Evolutionary conservation across 2,888 invertebrate species (phyloP), one percentile per base, ranked within the genome.

Genomic region (Sympetrum striolatum): DNA sequence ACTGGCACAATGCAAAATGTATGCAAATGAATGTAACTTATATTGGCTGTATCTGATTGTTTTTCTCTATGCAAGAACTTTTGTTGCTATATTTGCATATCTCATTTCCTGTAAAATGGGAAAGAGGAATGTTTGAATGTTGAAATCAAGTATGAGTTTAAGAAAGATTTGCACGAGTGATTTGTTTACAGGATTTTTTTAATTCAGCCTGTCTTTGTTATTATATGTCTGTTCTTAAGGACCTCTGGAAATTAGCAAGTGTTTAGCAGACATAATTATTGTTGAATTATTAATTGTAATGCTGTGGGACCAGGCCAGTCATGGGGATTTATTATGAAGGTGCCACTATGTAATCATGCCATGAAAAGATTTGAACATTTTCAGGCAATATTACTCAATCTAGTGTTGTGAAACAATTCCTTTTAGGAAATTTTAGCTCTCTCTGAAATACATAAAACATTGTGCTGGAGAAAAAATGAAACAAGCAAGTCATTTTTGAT

Each of bases 261-360:
- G 86, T 86, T 86, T 86, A 86, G 86, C 58, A 64, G 86, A 86
- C 60, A 86, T 60, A 60, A 86, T 37, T 86, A 60, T 86, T 86
- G 86, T 60, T 60, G 73, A 86, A 86, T n/a, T 60, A 86, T 86
- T 86, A 82, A 60, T 60, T 86, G 86, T 86, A 86, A 86, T 39
- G 86, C 86, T 86, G 86, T 86, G 86, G 86, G 86, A 86, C 86
- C 86, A 86, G 86, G 60, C 86, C 86, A 86, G 60, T 86, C 86
- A 86, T 86, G 86, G 86, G 86, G 86, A 60, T 60, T 58, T 60
- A 86, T 86, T 86, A 86, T 60, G 86, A 60, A 86, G 86, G 86
- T 86, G 86, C 86, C 86, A 86, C 86, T 86, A 60, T 86, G 86
- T 86, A 86, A 86, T 86, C 58, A 60, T 60, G 60, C 86, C 86